phyloP scores from a whole-genome alignment of 2,113 vertebrate species.

The Gobius niger region DNA sequence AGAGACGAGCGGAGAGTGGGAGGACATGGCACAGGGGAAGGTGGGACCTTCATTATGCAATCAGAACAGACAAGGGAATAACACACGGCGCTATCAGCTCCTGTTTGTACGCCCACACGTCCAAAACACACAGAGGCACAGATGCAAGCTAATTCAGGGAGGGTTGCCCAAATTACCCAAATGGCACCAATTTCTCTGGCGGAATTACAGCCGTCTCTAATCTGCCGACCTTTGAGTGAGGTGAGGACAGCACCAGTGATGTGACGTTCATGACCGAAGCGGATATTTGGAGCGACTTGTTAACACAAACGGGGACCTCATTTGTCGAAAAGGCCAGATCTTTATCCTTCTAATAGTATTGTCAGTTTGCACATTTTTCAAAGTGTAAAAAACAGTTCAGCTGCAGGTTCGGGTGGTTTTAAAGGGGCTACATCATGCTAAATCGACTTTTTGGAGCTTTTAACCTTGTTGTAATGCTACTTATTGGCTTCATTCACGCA shows the following conservation, averaged over 20 bases:
- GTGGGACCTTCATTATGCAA: constrained; percentile 73
- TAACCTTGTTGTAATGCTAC: no score
- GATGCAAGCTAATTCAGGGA: constrained; percentile 62
- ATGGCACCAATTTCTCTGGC: constrained; percentile 45
- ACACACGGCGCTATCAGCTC: constrained; percentile 30
- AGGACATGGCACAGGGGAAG: constrained; percentile 64
- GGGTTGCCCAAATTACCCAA: constrained; percentile 56
- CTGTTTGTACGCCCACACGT: constrained; percentile 54
- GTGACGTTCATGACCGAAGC: no score
- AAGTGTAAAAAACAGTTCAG: no score
- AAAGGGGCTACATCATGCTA: no score
- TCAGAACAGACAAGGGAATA: constrained; percentile 57
- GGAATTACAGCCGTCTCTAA: constrained; percentile 53
- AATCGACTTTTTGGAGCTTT: no score
- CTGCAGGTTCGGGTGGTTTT: no score
- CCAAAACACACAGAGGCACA: constrained; percentile 54
- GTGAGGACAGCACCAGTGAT: constrained; percentile 21
- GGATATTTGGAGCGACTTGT: no score
- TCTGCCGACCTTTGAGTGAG: constrained; percentile 60
- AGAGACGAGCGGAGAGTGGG: constrained; percentile 49
- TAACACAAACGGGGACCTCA: no score
- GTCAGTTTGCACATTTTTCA: no score
- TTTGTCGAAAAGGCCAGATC: no score
- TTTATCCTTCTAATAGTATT: no score
- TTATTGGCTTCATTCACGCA: no score